Base-by-base conservation (phyloP, 2,797 vertebrate genomes). In the Pseudopleuronectes americanus region DNA sequence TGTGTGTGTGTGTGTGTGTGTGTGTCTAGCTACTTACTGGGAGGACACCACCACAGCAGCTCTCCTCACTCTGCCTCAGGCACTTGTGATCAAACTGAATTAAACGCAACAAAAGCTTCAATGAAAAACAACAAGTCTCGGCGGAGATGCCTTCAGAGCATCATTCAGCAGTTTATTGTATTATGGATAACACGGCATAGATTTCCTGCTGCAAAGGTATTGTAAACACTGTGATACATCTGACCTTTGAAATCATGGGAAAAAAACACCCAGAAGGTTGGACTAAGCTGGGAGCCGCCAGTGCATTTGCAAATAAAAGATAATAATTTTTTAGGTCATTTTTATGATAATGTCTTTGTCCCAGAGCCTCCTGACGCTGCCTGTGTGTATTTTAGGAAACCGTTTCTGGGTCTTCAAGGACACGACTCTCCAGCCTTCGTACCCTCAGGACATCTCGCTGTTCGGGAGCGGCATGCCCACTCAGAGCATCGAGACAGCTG, bases 371-470 rank as follows among this genome's bases (percentile, higher is more conserved):
- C 48, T 77, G 76, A 83, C 14, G 3, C 28, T 45, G 43, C 17
- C 1, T 19, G 43, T 19, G 43, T 45, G 43, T 45, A 19, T 45
- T 16, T 85, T 80, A 98, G 96, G 97, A 91, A 98, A 96, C 91
- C 96, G 97, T 87, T 99, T 97, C 90, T 99, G 98, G 98, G 96
- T 99, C 84, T 99, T 99, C 90, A 99, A 98, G 91, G 98, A 99
- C 84, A 98, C 97, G 28, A 97, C 96, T 72, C 95, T 99, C 51
- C 97, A 99, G 81, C 97, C 97, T 62, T 97, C 97, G 5, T 99
- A 98, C 90, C 98, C 97, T 90, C 96, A 98, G 90, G 96, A 99
- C 90, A 94, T 99, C 92, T 93, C 98, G 69, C 94, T 96, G 68
- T 96, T 99, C 36, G 97, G 98, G 85, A 97, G 87, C 5, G 96